phyloP scores from a whole-genome alignment of 2,797 vertebrate species.

The Pteronotus mesoamericanus region DNA sequence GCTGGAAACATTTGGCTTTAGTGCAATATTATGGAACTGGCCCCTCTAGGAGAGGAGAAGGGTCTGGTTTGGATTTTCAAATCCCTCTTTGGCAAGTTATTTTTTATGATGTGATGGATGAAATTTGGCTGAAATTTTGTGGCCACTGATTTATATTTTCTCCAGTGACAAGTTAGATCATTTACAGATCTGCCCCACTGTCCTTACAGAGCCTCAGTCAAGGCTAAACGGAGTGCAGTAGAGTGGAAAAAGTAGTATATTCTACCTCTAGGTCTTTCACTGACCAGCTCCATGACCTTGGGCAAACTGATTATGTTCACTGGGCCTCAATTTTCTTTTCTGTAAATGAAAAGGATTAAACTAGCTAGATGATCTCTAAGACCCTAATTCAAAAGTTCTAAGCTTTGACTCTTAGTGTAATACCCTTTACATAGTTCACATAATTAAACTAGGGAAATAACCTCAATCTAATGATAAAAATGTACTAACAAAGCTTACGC shows the following conservation, averaged over 20 bases:
- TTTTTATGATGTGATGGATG: constrained; percentile 65
- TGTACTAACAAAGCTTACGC: neutral
- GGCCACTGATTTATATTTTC: constrained; percentile 49
- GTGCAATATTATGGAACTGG: neutral
- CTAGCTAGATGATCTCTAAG: neutral
- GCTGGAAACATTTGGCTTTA: constrained; percentile 13
- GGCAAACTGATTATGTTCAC: neutral
- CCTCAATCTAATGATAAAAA: constrained; percentile 14
- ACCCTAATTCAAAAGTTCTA: neutral
- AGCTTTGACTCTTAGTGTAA: neutral
- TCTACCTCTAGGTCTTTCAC: neutral
- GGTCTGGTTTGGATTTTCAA: constrained; percentile 72
- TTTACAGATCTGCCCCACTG: constrained; percentile 18
- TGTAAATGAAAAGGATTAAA: neutral
- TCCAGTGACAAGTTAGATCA: constrained; percentile 55
- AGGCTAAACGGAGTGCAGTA: neutral
- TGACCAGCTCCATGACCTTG: neutral
- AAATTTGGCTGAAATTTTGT: constrained; percentile 59
- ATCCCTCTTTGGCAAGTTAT: constrained; percentile 51
- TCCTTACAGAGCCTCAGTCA: neutral
- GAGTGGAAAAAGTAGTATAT: neutral
- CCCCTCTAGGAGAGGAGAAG: neutral
- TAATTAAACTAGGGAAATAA: constrained; percentile 15
- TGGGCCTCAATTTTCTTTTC: neutral
- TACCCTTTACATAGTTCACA: neutral